Evolutionary conservation across 2,113 vertebrate species (phyloP).

Genomic region (Heloderma charlesbogerti): DNA sequence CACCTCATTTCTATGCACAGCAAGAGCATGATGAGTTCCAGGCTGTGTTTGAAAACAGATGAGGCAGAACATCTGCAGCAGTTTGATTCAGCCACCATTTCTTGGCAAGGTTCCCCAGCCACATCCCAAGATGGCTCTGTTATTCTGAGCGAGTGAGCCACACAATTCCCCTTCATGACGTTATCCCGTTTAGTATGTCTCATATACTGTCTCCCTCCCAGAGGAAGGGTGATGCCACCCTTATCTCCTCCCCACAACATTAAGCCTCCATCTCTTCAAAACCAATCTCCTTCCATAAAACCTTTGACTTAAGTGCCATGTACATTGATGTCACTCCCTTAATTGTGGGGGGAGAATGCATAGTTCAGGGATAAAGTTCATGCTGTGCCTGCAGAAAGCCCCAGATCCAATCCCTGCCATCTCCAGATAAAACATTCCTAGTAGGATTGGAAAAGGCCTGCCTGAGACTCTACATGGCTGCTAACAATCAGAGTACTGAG

Average conservation of each 20-base stretch:
- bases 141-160: no score
- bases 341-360: not conserved
- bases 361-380: not conserved
- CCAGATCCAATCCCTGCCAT: not conserved
- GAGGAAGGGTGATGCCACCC: no score
- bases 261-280: not conserved
- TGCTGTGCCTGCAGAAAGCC: not conserved
- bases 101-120: not conserved
- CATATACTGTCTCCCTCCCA: no score
- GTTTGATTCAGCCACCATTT: not conserved
- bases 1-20: not conserved
- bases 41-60: not conserved
- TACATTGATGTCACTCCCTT: no score
- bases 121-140: not conserved
- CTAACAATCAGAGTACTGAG: not conserved
- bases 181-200: no score
- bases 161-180: no score
- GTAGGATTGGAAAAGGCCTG: not conserved
- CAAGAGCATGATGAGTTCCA: not conserved
- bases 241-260: no score
- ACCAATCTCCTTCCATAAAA: not conserved
- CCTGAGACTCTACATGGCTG: not conserved
- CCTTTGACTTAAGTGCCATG: not conserved
- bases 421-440: not conserved
- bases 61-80: not conserved